Base-by-base conservation (phyloP, 1,140 invertebrate species). In the Rhopalosiphum padi region DNA sequence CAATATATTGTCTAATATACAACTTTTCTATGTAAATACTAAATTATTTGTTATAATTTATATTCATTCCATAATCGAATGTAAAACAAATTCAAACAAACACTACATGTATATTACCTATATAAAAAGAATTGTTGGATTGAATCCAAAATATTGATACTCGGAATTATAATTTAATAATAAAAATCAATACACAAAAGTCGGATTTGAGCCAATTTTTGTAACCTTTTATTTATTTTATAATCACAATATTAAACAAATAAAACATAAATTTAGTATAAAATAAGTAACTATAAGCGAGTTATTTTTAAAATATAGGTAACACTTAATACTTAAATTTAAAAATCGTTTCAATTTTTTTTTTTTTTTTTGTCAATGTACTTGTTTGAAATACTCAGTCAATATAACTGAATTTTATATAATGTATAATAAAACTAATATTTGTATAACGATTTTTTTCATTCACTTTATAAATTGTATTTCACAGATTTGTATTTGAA, bases 101-200 rank as follows among this genome's bases (percentile, higher is more conserved):
- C 37, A 77, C 37, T 41, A 41, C 83, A 43, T 25, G 43, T 86
- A 5, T n/a, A 77, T 41, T 41, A n/a, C n/a, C n/a, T n/a, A 41
- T 41, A 41, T 41, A 89, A 89, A 89, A 89, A 25, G 30, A n/a
- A 37, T 51, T 22, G 8, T 88, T 89, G 87, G 87, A 89, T 22
- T 2, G 7, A 1, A 89, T 53, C 48, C 87, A 89, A 51, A 89
- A 53, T 53, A 89, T 51, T 22, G 21, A 53, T 53, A 37, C 35
- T 35, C 9, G 8, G 87, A 21, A 35, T 53, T 55, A 53, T 89
- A 89, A 89, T 89, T 89, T 55, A 41, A 53, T 89, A 89, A 89
- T 35, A 37, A 89, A 53, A 89, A 37, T 89, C 48, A 89, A 23
- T 89, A 89, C 21, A 89, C 35, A 6, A 53, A 89, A 30, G 48